phyloP scores from a whole-genome alignment of 2,888 invertebrate species.

The Cephus runcator region DNA sequence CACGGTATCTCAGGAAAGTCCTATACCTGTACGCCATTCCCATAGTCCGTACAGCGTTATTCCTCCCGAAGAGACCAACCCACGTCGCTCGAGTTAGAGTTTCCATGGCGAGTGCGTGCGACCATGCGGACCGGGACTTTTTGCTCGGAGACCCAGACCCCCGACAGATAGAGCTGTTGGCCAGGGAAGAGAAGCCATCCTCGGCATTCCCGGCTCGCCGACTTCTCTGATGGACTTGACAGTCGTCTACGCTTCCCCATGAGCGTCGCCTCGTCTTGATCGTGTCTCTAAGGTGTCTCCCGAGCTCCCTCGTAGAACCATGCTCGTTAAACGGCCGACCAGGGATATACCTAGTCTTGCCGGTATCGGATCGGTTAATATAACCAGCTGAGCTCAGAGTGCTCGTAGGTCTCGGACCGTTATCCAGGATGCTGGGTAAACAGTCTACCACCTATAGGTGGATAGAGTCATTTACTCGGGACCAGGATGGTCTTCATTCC shows the following conservation, averaged over 20 bases:
- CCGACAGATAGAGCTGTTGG: constrained; percentile 56
- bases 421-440: background rate
- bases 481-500: background rate
- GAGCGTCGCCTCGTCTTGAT: background rate
- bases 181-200: constrained; percentile 41
- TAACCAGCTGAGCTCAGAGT: background rate
- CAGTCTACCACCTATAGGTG: background rate
- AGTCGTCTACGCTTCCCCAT: background rate
- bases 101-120: constrained; percentile 39
- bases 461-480: background rate
- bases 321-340: background rate
- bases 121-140: constrained; percentile 49
- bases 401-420: background rate
- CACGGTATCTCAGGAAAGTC: background rate
- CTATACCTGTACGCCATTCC: background rate
- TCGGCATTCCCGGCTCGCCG: constrained; percentile 55
- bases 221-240: constrained; percentile 34
- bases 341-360: background rate
- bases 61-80: background rate
- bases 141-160: constrained; percentile 30
- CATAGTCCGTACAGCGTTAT: background rate
- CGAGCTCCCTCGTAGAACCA: background rate
- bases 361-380: background rate
- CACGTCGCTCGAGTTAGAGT: background rate
- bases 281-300: background rate